phyloP scores from a whole-genome alignment of 2,113 vertebrate species.

The Donacobius atricapilla region DNA sequence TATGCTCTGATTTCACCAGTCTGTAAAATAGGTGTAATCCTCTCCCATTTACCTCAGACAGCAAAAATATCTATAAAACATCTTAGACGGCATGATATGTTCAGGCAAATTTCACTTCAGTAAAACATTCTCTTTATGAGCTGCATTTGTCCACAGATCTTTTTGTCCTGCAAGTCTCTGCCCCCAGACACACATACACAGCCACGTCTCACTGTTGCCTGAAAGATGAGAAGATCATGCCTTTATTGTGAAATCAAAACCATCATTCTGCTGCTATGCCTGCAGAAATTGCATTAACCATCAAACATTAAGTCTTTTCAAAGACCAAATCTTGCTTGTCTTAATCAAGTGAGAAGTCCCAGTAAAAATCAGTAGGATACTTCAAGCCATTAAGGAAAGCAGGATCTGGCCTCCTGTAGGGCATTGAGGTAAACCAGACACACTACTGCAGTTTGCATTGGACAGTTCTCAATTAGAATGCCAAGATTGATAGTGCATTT shows the following conservation, averaged over 20 bases:
- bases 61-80: slow-evolving; percentile 43
- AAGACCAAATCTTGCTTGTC: neutral
- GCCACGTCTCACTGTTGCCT: neutral
- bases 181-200: neutral
- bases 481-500: slow-evolving; percentile 57
- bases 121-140: neutral
- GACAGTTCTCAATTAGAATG: slow-evolving; percentile 63
- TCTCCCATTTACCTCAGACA: slow-evolving; percentile 39
- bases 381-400: neutral
- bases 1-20: slow-evolving; percentile 17
- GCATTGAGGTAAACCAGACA: slow-evolving; percentile 53
- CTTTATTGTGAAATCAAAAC: slow-evolving; percentile 18
- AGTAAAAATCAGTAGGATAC: slow-evolving; percentile 19
- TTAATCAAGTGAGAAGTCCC: neutral
- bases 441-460: slow-evolving; percentile 36
- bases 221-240: slow-evolving; percentile 22
- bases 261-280: neutral
- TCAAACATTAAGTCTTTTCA: neutral
- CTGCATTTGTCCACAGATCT: slow-evolving; percentile 6
- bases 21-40: slow-evolving; percentile 47
- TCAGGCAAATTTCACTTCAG: neutral
- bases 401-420: neutral
- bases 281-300: neutral
- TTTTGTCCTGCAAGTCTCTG: slow-evolving; percentile 23
- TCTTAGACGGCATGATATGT: neutral